Evolutionary conservation across 2,888 invertebrate genomes (phyloP).

Genomic region (Synanthedon vespiformis): DNA sequence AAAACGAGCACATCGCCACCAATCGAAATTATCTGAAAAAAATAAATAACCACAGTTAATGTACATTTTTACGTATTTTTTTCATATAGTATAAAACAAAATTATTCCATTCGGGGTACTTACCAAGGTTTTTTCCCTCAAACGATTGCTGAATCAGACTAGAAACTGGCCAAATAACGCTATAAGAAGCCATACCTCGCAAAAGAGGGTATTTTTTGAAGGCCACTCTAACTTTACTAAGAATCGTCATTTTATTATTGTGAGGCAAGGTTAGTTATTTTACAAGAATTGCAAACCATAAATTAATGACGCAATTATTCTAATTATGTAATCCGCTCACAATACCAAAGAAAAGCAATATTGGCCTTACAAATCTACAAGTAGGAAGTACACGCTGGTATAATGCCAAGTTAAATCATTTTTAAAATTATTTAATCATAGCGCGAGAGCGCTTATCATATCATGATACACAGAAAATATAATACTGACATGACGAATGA

Average conservation of each 20-base stretch:
- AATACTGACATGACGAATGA: too few species aligned
- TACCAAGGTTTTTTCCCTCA: slow-evolving; percentile 73
- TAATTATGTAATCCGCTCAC: neutral
- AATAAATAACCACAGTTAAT: too few species aligned
- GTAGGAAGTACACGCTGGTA: neutral
- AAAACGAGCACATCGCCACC: slow-evolving; percentile 78
- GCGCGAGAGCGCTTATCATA: neutral
- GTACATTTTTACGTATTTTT: too few species aligned
- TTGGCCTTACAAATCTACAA: neutral
- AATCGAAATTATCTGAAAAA: slow-evolving; percentile 71
- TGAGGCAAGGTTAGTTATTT: neutral
- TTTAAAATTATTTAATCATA: neutral
- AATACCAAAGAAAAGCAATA: neutral
- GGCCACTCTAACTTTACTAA: slow-evolving; percentile 12
- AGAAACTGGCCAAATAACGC: slow-evolving; percentile 79
- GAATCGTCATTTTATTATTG: neutral
- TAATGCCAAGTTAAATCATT: neutral
- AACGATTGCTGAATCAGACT: slow-evolving; percentile 79
- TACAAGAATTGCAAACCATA: neutral
- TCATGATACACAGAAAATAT: neutral
- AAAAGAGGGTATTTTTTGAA: slow-evolving; percentile 55
- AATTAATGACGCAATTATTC: neutral
- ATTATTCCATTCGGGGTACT: slow-evolving; percentile 16
- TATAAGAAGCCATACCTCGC: slow-evolving; percentile 78
- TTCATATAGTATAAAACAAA: too few species aligned